Evolutionary conservation across 2,888 invertebrate genomes (phyloP).

Genomic region (Coenonympha glycerion): DNA sequence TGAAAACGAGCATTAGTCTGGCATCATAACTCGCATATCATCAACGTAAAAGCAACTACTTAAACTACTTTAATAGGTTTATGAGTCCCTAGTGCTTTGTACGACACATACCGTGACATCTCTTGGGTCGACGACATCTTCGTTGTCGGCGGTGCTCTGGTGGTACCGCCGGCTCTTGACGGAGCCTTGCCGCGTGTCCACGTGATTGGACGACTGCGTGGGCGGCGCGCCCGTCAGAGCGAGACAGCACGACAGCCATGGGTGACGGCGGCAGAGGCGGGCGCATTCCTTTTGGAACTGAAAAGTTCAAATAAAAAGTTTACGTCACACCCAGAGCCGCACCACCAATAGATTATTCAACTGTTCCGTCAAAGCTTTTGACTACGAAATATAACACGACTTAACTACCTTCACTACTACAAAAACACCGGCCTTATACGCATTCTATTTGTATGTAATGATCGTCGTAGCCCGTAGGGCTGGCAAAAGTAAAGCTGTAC

Average conservation of each 20-base stretch:
- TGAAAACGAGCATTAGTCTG: too few species aligned
- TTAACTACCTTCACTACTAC: too few species aligned
- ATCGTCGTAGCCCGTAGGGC: too few species aligned
- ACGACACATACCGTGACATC: slow-evolving; percentile 57
- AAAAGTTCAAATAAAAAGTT: too few species aligned
- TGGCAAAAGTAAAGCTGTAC: too few species aligned
- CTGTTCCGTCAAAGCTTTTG: too few species aligned
- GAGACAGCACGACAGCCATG: slow-evolving; percentile 66
- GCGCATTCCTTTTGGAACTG: slow-evolving; percentile 72
- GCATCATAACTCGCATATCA: not conserved
- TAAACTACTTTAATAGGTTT: not conserved
- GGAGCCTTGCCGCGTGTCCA: slow-evolving; percentile 57
- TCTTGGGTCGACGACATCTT: slow-evolving; percentile 58
- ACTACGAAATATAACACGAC: too few species aligned
- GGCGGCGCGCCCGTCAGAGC: slow-evolving; percentile 46
- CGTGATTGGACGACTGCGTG: slow-evolving; percentile 52
- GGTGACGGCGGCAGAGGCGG: slow-evolving; percentile 58
- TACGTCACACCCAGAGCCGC: too few species aligned
- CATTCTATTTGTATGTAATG: too few species aligned
- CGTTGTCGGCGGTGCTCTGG: slow-evolving; percentile 49
- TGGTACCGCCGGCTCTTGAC: slow-evolving; percentile 62
- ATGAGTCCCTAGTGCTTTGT: not conserved
- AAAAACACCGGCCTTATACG: too few species aligned
- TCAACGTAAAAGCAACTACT: not conserved
- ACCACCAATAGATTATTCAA: too few species aligned